Base-by-base conservation (phyloP, 2,888 invertebrate species). In the Thera britannica region DNA sequence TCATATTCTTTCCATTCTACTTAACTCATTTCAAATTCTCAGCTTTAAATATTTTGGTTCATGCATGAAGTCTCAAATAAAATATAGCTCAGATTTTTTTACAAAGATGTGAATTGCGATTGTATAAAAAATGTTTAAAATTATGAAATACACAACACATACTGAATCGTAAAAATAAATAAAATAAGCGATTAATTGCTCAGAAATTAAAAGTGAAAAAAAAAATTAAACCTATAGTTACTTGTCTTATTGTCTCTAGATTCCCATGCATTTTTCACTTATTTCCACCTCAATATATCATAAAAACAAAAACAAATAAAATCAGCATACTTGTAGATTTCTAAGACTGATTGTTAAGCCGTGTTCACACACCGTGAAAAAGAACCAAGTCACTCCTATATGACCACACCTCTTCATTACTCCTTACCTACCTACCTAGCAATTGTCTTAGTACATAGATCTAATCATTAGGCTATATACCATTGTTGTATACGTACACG, bases 361-460 rank as follows among this genome's bases (percentile, higher is more conserved):
- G 80, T 86, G 86, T 72, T 80, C 87, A 88, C 67, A 68, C 69
- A 87, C 84, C 90, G 84, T 88, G 84, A 79, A 81, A 79, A 82
- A 82, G 78, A 80, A 74, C 67, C 62, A 69, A 83, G 82, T 82
- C 87, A 88, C 90, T 88, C 90, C 92, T 87, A 89, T 79, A 61
- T 75, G 75, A 76, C 82, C 82, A 85, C 90, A 90, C 90, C 90
- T 84, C 84, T 79, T 75, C 78, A 82, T 81, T 83, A 85, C 67
- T 72, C 51, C 64, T 65, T 62, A 52, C 52, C 52, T 52, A 52
- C 52, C 52, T 52, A 52, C 52, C 52, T 52, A 49, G 77, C 79
- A 75, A 83, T 84, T 81, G 79, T 77, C 77, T 79, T 78, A 79
- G 71, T 76, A 77, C 66, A 66, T 70, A 70, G 76, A 75, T 72